Evolutionary conservation across 2,113 vertebrate species (phyloP).

Genomic region (Centropus unirufus): DNA sequence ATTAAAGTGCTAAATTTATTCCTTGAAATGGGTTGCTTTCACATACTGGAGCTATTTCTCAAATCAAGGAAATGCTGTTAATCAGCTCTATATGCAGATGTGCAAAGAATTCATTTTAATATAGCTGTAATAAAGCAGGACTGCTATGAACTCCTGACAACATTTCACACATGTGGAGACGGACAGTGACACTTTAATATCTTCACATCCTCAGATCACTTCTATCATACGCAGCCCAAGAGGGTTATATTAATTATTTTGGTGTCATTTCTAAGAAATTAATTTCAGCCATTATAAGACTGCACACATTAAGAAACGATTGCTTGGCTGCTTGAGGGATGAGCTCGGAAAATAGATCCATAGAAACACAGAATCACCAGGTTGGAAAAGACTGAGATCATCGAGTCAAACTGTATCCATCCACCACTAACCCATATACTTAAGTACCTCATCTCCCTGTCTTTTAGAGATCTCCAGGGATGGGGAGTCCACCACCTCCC

Average conservation of each 20-base stretch:
- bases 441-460: too few relatives aligned
- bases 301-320: background rate
- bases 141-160: constrained; percentile 4
- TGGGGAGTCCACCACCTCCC: too few relatives aligned
- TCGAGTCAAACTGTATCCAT: too few relatives aligned
- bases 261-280: background rate
- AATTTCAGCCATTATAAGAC: background rate
- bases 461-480: too few relatives aligned
- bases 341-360: background rate
- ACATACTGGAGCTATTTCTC: constrained; percentile 31
- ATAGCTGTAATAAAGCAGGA: constrained; percentile 54
- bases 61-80: constrained; percentile 61
- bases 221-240: background rate
- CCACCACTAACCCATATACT: too few relatives aligned
- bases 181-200: background rate
- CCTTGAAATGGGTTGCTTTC: constrained; percentile 41
- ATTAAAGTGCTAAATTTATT: constrained; percentile 74
- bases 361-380: too few relatives aligned
- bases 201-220: background rate
- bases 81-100: constrained; percentile 58
- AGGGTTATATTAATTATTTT: constrained; percentile 11
- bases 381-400: too few relatives aligned
- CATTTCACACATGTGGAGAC: background rate
- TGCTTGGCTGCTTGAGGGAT: background rate
- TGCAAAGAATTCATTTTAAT: constrained; percentile 59